Percentiles rank a stretch among this genome's conserved stretches.
Evolutionary conservation across 2,888 invertebrate genomes (phyloP).

Genomic region (Conus canariensis): DNA sequence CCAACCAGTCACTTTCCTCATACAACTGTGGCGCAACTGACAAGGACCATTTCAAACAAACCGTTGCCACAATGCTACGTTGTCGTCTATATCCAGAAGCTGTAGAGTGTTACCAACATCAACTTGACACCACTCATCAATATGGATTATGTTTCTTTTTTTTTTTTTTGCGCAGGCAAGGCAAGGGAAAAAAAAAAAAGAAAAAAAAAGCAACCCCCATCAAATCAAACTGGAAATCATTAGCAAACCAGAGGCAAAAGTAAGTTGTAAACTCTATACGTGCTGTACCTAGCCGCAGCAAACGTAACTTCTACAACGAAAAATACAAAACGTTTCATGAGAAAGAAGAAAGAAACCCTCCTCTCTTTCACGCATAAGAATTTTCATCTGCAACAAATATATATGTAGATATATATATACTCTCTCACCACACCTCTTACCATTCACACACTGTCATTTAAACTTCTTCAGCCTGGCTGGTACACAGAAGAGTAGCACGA

Average conservation of each 20-base stretch:
- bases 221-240: slow-evolving; percentile 10
- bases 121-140: not conserved
- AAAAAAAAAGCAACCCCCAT: not conserved
- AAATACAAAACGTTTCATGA: not conserved
- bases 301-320: not conserved
- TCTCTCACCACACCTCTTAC: not conserved
- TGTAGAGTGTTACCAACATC: not conserved
- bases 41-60: slow-evolving; percentile 1
- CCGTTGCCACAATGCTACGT: not conserved
- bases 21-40: slow-evolving; percentile 15
- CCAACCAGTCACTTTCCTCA: not conserved
- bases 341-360: not conserved
- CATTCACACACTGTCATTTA: not conserved
- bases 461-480: too few species aligned
- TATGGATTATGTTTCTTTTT: not conserved
- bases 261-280: not conserved
- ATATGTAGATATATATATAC: too few species aligned
- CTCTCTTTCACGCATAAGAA: not conserved
- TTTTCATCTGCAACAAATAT: too few species aligned
- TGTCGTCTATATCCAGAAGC: not conserved
- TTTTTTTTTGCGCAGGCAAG: not conserved
- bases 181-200: too few species aligned
- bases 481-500: too few species aligned
- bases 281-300: not conserved
- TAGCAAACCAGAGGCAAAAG: not conserved